Evolutionary conservation across 2,797 vertebrate genomes (phyloP).

Genomic region (Pteronotus mesoamericanus): DNA sequence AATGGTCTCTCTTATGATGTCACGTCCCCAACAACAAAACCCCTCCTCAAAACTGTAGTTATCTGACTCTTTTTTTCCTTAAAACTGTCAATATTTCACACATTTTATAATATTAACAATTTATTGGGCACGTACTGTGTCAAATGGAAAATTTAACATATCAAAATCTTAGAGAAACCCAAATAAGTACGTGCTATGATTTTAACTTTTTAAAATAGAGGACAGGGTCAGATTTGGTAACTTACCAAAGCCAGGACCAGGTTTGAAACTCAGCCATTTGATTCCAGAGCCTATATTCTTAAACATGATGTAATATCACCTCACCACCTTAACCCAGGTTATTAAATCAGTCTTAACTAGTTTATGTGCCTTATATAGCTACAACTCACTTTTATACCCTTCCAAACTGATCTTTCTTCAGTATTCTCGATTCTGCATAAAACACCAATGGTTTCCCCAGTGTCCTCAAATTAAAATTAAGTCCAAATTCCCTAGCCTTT

Average conservation of each 20-base stretch:
- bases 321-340: neutral
- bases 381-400: neutral
- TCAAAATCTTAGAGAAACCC: neutral
- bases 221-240: neutral
- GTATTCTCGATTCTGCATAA: slow-evolving; percentile 8
- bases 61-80: neutral
- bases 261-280: neutral
- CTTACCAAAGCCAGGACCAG: neutral
- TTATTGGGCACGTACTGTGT: neutral
- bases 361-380: neutral
- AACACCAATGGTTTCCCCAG: neutral
- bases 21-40: neutral
- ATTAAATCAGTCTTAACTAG: neutral
- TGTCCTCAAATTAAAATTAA: slow-evolving; percentile 22
- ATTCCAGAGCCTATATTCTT: slow-evolving; percentile 22
- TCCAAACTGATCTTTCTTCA: neutral
- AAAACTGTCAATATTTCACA: slow-evolving; percentile 12
- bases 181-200: neutral
- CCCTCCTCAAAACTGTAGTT: neutral
- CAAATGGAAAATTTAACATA: neutral
- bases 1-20: neutral
- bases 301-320: neutral
- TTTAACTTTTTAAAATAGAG: slow-evolving; percentile 4
- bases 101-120: neutral
- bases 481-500: neutral